phyloP scores from a whole-genome alignment of 2,797 vertebrate genomes.

The Galaxias olidus region DNA sequence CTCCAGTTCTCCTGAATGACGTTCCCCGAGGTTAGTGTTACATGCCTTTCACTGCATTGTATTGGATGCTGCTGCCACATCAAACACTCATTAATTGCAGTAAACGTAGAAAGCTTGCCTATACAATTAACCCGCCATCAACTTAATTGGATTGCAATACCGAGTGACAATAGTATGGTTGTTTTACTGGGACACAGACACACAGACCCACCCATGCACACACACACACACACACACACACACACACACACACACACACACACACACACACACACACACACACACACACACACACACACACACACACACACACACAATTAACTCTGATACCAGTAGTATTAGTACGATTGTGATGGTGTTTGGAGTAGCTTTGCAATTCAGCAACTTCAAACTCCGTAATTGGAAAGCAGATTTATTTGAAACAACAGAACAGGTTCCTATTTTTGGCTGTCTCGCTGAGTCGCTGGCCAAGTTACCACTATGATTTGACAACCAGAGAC shows the following conservation, averaged over 20 bases:
- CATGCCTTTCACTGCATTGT: slow-evolving; percentile 17
- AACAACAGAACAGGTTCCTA: slow-evolving; percentile 7
- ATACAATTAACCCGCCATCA: slow-evolving; percentile 48
- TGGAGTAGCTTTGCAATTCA: slow-evolving; percentile 11
- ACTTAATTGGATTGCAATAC: slow-evolving; percentile 49
- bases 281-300: slow-evolving; percentile 1
- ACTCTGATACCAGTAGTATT: background rate
- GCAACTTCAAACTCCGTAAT: slow-evolving; percentile 22
- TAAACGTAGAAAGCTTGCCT: slow-evolving; percentile 30
- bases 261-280: slow-evolving; percentile 8
- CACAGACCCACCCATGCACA: background rate
- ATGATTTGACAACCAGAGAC: too few relatives aligned
- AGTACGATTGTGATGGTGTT: slow-evolving; percentile 15
- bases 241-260: slow-evolving; percentile 2
- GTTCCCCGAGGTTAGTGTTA: too few relatives aligned
- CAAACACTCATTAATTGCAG: slow-evolving; percentile 55
- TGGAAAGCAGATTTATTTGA: slow-evolving; percentile 11
- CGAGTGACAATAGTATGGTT: slow-evolving; percentile 11
- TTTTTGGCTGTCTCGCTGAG: background rate
- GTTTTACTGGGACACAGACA: slow-evolving; percentile 1
- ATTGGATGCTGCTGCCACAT: slow-evolving; percentile 21
- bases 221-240: slow-evolving; percentile 6
- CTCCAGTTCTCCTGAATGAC: slow-evolving; percentile 16
- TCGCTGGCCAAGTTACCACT: too few relatives aligned
- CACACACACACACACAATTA: slow-evolving; percentile 3